Base-by-base conservation (phyloP, 2,888 invertebrate genomes). In the Eupithecia abbreviata region DNA sequence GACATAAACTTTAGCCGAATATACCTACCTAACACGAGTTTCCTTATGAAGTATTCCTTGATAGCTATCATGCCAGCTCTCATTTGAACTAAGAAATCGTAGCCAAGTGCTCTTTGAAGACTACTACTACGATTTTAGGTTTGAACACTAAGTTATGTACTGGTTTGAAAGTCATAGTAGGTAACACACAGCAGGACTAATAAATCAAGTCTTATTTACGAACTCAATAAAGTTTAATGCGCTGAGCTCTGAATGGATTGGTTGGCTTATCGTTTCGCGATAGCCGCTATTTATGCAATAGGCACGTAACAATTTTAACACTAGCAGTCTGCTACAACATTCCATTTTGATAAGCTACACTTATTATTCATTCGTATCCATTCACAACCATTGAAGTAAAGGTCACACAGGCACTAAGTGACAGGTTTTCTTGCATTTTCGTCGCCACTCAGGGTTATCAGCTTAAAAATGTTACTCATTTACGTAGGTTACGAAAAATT, bases 361-460 rank as follows among this genome's bases (percentile, higher is more conserved):
- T 66, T 66, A 66, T 51, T 68, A 49, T 30, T n/a, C 67, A 66
- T 66, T 66, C 65, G 18, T 45, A 67, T 69, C 74, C 62, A 74
- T 77, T 77, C 47, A 47, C n/a, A 77, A 67, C 66, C 72, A 58
- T 18, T 55, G 55, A 55, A 55, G 69, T 72, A 72, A 72, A 74
- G 69, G 72, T 70, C 72, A 69, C 58, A 65, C 66, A 72, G 75
- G 72, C 66, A 71, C 75, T 75, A 72, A 77, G 68, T 77, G 81
- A 80, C 73, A 76, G 68, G 76, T 78, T 79, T 77, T 72, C 75
- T 78, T 79, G 47, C 74, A 77, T 77, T 81, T 85, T 83, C 84
- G 84, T 84, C 84, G 80, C 85, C 75, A 81, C 84, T 83, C 86
- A 88, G 89, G 88, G 88, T 89, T 88, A 88, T 89, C 87, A 86